Percentiles rank a stretch among this genome's conserved stretches.
Evolutionary conservation across 2,113 vertebrate species (phyloP).

Genomic region (Syrrhaptes paradoxus): DNA sequence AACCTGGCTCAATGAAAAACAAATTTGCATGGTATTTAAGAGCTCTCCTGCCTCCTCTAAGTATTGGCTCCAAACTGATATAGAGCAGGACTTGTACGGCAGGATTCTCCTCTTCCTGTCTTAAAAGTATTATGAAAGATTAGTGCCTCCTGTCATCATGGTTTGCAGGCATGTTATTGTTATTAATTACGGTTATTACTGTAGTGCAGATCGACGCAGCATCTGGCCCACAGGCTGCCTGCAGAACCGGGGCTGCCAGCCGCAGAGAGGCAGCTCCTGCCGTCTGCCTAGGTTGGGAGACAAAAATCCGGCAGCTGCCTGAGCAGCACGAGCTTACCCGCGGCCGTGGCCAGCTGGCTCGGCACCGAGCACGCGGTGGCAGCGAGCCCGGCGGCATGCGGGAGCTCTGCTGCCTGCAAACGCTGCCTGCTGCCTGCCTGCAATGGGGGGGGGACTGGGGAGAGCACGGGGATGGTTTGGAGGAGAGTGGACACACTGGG

Average conservation of each 20-base stretch:
- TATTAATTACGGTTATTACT: constrained; percentile 62
- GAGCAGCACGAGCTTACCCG: not conserved
- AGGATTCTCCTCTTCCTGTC: constrained; percentile 66
- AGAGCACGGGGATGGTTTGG: fast-evolving
- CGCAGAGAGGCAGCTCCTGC: not conserved
- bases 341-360: not conserved
- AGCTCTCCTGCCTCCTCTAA: constrained; percentile 34
- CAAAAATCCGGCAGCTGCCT: not conserved
- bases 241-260: not conserved
- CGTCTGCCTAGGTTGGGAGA: not conserved
- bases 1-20: not conserved
- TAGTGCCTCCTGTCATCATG: constrained; percentile 51
- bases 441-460: not conserved
- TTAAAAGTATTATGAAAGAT: constrained; percentile 70
- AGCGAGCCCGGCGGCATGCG: not conserved
- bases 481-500: fast-evolving
- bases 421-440: not conserved
- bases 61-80: constrained; percentile 24
- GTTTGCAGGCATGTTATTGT: constrained; percentile 62
- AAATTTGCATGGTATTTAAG: constrained; percentile 1
- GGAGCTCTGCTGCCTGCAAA: not conserved
- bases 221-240: constrained; percentile 43
- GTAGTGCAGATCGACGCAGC: not conserved
- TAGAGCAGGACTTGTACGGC: constrained; percentile 43
- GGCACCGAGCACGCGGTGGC: fast-evolving